These are phyloP conservation scores for Rhegmatorhina hoffmannsi DNA, from an alignment of 2,113 vertebrate genomes.

Conservation along the genomic window DNA sequence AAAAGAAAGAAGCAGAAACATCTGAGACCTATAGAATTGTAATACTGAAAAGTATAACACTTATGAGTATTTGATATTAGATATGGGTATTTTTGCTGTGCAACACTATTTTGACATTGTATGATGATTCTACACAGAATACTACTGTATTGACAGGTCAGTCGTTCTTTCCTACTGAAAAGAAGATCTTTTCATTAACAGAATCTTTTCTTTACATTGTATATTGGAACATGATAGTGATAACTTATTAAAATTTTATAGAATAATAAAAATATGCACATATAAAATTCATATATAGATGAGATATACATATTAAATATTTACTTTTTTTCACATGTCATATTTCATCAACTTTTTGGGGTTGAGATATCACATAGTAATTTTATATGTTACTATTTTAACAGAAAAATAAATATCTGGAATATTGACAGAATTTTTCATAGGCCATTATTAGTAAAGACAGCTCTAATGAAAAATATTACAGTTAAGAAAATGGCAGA, in stretches of 20 bases:
- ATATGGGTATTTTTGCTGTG: background rate
- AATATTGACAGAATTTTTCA: background rate
- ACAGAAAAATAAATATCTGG: background rate
- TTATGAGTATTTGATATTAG: background rate
- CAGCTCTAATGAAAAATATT: background rate
- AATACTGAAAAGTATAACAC: background rate
- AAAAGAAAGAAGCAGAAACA: background rate
- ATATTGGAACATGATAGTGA: fast-evolving
- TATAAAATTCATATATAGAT: background rate
- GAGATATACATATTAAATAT: background rate
- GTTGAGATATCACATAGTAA: background rate
- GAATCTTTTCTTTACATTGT: background rate
- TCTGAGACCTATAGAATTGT: background rate
- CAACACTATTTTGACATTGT: background rate
- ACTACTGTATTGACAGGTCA: background rate
- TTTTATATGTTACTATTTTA: background rate
- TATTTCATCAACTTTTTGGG: background rate
- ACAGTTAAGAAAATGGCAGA: background rate
- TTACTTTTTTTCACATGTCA: background rate
- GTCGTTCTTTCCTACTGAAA: background rate
- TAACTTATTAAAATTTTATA: background rate
- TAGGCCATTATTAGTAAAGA: background rate
- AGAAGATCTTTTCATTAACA: background rate
- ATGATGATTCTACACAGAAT: background rate
- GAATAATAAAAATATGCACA: background rate